Percentiles rank a stretch among this genome's conserved stretches.
Evolutionary conservation across 2,888 invertebrate genomes (phyloP).

Genomic region (Muscina levida): DNA sequence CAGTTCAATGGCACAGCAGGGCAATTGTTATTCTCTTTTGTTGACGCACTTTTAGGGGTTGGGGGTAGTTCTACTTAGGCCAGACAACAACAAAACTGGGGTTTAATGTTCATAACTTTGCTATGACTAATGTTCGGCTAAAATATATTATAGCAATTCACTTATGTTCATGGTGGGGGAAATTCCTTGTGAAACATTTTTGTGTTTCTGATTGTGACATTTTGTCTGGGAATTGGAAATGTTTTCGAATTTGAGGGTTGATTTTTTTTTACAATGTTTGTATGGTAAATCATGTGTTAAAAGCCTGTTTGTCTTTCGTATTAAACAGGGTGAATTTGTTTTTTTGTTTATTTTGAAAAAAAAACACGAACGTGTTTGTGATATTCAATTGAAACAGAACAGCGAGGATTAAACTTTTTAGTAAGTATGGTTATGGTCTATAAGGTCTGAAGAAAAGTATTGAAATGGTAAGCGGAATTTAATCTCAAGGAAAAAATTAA

Average conservation of each 20-base stretch:
- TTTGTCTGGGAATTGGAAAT: constrained; percentile 15
- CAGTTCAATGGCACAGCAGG: constrained; percentile 44
- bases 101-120: neutral
- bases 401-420: neutral
- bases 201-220: constrained; percentile 31
- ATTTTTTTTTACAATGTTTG: constrained; percentile 13
- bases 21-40: constrained; percentile 16
- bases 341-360: constrained; percentile 39
- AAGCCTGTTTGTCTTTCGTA: constrained; percentile 31
- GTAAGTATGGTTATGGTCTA: constrained; percentile 50
- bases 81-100: neutral
- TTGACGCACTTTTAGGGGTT: constrained; percentile 44
- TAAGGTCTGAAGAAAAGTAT: neutral
- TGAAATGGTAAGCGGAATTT: no score
- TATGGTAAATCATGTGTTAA: constrained; percentile 52
- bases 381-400: constrained; percentile 18
- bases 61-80: constrained; percentile 50
- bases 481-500: no score
- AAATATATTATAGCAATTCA: no score
- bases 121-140: no score
- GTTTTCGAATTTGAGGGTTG: constrained; percentile 31
- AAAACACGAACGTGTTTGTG: constrained; percentile 25
- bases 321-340: constrained; percentile 38
- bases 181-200: neutral
- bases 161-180: no score